Evolutionary conservation across 2,888 invertebrate genomes (phyloP).

Genomic region (Habroteleia sp.): DNA sequence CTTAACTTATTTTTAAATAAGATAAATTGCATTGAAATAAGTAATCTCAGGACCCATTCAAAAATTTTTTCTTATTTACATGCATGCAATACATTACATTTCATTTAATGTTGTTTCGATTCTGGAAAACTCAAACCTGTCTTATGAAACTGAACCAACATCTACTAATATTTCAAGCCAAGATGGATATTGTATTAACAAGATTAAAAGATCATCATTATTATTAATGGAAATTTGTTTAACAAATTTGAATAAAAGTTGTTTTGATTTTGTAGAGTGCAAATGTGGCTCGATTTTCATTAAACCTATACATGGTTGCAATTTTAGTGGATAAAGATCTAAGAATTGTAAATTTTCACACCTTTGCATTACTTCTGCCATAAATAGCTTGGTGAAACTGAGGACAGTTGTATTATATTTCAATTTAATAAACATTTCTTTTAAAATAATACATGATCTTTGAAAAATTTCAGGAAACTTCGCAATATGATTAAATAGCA

Average conservation of each 20-base stretch:
- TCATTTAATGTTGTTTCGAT: too few relatives aligned
- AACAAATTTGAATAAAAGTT: slow-evolving; percentile 1
- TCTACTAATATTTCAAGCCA: slow-evolving; percentile 23
- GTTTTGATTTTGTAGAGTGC: slow-evolving; percentile 18
- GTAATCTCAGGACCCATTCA: too few relatives aligned
- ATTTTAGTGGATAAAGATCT: slow-evolving; percentile 24
- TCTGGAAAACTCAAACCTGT: too few relatives aligned
- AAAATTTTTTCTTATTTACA: too few relatives aligned
- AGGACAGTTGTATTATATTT: slow-evolving; percentile 17
- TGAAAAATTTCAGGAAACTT: slow-evolving; percentile 17
- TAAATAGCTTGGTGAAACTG: slow-evolving; percentile 28
- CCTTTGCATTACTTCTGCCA: slow-evolving; percentile 13
- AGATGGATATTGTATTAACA: slow-evolving; percentile 40
- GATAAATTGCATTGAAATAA: too few relatives aligned
- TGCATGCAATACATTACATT: too few relatives aligned
- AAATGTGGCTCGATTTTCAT: slow-evolving; percentile 35
- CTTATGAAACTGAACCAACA: not conserved
- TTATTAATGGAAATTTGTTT: slow-evolving; percentile 16
- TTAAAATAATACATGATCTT: slow-evolving; percentile 21
- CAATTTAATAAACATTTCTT: slow-evolving; percentile 6
- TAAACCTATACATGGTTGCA: slow-evolving; percentile 36
- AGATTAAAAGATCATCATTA: slow-evolving; percentile 31
- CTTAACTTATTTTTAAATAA: too few relatives aligned
- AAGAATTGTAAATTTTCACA: not conserved
- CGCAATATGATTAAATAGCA: slow-evolving; percentile 19